Conservation (phyloP, 2,113 vertebrate genomes). For the Castor canadensis region DNA sequence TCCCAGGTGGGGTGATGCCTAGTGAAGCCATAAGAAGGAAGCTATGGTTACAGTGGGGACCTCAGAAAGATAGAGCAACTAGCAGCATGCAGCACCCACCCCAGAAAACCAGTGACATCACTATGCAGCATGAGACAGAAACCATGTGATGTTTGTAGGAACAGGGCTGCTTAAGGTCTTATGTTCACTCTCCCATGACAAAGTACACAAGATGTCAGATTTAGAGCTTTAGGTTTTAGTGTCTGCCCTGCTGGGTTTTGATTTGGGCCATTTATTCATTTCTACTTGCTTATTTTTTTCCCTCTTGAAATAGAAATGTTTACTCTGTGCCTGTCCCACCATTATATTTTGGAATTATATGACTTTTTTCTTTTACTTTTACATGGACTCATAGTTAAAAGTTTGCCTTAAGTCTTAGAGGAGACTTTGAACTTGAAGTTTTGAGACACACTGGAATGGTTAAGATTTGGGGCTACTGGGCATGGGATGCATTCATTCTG, state of each 20-base stretch:
- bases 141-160: not conserved
- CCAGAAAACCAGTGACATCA: not conserved
- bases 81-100: not conserved
- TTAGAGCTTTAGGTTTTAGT: not conserved
- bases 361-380: not conserved
- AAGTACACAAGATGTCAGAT: not conserved
- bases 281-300: not conserved
- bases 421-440: not conserved
- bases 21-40: not conserved
- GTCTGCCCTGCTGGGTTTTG: not conserved
- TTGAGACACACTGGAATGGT: not conserved
- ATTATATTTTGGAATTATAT: too few species aligned
- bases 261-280: not conserved
- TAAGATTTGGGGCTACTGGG: too few species aligned
- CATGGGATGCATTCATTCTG: not conserved
- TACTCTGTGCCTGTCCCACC: too few species aligned
- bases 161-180: not conserved
- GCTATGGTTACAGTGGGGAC: not conserved
- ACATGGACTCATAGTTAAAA: not conserved
- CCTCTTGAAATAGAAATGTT: not conserved
- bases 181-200: not conserved
- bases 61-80: not conserved
- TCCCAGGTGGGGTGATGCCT: not conserved
- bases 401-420: not conserved
- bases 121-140: not conserved